A percentile compares a stretch with the other conserved stretches of the same genome.
Evolutionary conservation across 2,113 vertebrate genomes (phyloP).

Genomic region (Bos javanicus): DNA sequence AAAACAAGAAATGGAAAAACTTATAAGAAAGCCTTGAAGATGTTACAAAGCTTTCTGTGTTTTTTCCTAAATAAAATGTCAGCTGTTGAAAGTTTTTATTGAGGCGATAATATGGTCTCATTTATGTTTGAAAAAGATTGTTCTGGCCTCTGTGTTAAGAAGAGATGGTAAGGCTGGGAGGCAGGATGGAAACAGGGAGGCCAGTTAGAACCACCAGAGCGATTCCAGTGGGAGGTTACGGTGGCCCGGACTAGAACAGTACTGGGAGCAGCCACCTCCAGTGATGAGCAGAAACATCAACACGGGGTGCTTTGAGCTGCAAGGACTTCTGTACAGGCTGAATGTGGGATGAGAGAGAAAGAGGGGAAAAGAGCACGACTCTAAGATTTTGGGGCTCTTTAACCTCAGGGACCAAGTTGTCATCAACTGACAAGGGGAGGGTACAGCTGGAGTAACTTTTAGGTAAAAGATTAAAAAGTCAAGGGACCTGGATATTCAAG

Average conservation of each 20-base stretch:
- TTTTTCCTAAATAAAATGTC: neutral
- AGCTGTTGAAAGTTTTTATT: neutral
- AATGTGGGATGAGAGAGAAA: neutral
- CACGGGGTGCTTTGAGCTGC: neutral
- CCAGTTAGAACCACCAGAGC: neutral
- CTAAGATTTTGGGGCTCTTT: neutral
- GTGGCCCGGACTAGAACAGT: fast-evolving
- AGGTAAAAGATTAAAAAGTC: neutral
- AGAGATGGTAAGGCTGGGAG: neutral
- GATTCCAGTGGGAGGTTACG: neutral
- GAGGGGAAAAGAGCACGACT: neutral
- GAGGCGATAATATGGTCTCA: neutral
- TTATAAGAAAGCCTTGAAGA: neutral
- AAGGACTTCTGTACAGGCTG: neutral
- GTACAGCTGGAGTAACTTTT: neutral
- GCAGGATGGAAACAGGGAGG: neutral
- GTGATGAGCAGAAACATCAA: neutral
- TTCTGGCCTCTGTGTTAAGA: neutral
- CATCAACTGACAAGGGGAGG: neutral
- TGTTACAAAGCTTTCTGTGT: neutral
- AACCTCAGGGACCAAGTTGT: neutral
- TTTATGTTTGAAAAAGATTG: neutral
- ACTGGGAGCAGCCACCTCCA: too few species aligned
- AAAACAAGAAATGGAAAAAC: neutral
- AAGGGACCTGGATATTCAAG: neutral